Evolutionary conservation across 2,888 invertebrate genomes (phyloP).

Genomic region (Lepetodrilus schrolli): DNA sequence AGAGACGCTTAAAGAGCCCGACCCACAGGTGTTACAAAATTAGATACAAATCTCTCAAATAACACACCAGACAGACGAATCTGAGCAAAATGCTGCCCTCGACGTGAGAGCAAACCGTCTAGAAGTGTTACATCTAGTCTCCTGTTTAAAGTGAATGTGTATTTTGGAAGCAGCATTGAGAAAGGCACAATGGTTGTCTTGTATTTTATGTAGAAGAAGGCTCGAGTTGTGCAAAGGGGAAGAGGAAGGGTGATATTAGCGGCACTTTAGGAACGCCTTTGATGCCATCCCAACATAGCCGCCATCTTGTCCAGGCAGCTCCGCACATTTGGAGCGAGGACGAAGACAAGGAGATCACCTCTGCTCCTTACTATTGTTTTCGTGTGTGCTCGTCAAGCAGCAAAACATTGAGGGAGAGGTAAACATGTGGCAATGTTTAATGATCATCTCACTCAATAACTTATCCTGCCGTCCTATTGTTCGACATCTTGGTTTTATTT

Average conservation of each 20-base stretch:
- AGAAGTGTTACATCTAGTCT: conserved; percentile 27
- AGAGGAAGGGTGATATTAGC: conserved; percentile 28
- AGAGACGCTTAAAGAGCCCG: not conserved
- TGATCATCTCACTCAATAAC: conserved; percentile 24
- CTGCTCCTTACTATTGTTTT: conserved; percentile 32
- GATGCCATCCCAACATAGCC: not conserved
- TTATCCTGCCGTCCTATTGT: conserved; percentile 31
- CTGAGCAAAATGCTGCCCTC: conserved; percentile 19
- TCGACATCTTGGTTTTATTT: conserved; percentile 21
- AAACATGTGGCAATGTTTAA: conserved; percentile 32
- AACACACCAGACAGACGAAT: conserved; percentile 22
- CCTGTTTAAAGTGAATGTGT: conserved; percentile 20
- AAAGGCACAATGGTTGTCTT: conserved; percentile 19
- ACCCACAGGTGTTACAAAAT: conserved; percentile 24
- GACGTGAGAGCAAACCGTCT: conserved; percentile 25
- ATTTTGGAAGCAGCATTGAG: conserved; percentile 2
- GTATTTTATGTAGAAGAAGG: conserved; percentile 23
- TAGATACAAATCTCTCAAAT: conserved; percentile 28
- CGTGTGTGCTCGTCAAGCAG: conserved; percentile 32
- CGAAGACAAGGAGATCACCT: conserved; percentile 18
- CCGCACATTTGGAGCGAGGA: not conserved
- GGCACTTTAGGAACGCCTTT: conserved; percentile 31
- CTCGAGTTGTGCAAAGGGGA: conserved; percentile 27
- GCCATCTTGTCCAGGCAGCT: conserved; percentile 23
- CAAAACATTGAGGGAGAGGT: conserved; percentile 28